A percentile compares a stretch with the other conserved stretches of the same genome.
These are phyloP conservation scores for Macrocentrus cingulum DNA, from an alignment of 1,140 invertebrate species.

Conservation along the genomic window DNA sequence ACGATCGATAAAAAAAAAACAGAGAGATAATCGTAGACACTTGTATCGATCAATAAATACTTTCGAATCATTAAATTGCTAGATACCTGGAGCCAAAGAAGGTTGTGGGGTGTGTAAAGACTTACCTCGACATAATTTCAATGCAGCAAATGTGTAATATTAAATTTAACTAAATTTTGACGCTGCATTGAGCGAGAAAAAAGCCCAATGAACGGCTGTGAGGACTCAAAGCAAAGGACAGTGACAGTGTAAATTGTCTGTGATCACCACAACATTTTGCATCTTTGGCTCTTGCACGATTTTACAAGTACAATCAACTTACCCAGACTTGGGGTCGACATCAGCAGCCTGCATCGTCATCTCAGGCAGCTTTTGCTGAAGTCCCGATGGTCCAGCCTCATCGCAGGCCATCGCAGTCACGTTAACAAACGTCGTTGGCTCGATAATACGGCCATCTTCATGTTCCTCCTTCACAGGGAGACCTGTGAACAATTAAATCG, in stretches of 20 bases:
- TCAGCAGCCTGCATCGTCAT: conserved; percentile 45
- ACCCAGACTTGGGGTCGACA: conserved; percentile 60
- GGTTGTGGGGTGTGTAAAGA: conserved; percentile 55
- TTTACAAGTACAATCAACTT: conserved; percentile 53
- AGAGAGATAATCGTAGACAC: too few species aligned
- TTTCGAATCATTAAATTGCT: conserved; percentile 44
- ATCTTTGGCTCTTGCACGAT: conserved; percentile 47
- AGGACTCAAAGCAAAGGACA: background rate
- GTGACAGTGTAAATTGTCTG: conserved; percentile 36
- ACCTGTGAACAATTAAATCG: conserved; percentile 34
- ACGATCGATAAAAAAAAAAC: conserved; percentile 11
- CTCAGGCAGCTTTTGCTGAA: conserved; percentile 54
- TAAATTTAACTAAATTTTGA: conserved; percentile 4
- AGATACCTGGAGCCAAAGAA: conserved; percentile 52
- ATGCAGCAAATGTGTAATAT: background rate
- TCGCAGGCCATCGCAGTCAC: conserved; percentile 57
- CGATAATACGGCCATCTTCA: conserved; percentile 51
- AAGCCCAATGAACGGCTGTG: background rate
- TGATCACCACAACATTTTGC: conserved; percentile 49
- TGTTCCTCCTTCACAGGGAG: conserved; percentile 55
- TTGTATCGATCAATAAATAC: too few species aligned
- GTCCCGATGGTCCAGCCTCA: conserved; percentile 62
- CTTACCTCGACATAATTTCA: conserved; percentile 43
- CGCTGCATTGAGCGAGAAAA: background rate
- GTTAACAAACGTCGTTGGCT: conserved; percentile 57